Conservation (phyloP, 2,888 invertebrate genomes). For the Drosophila kanekoi region DNA sequence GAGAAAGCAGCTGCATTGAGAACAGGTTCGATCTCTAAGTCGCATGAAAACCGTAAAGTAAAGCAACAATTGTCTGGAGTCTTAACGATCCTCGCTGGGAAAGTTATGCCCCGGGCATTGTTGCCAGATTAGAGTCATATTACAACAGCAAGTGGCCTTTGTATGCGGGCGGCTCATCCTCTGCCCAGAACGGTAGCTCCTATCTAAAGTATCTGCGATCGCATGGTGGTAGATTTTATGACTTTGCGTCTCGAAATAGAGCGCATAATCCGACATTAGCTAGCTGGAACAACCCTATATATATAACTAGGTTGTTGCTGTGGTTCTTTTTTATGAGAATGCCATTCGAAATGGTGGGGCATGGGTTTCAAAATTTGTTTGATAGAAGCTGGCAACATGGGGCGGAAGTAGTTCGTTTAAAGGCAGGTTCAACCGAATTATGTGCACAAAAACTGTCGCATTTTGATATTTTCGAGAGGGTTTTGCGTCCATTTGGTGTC, state of each 20-base stretch:
- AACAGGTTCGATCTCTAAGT: slow-evolving; percentile 36
- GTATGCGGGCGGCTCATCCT: slow-evolving; percentile 49
- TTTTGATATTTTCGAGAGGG: slow-evolving; percentile 56
- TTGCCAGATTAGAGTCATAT: slow-evolving; percentile 70
- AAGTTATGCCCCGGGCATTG: slow-evolving; percentile 57
- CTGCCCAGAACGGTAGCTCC: slow-evolving; percentile 43
- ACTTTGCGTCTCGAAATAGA: slow-evolving; percentile 52
- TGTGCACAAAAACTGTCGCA: slow-evolving; percentile 52
- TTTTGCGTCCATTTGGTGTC: slow-evolving; percentile 73
- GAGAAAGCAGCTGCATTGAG: slow-evolving; percentile 50
- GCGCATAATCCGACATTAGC: slow-evolving; percentile 26
- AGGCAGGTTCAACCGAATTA: slow-evolving; percentile 37
- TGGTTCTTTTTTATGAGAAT: slow-evolving; percentile 1
- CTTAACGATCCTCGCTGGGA: slow-evolving; percentile 62
- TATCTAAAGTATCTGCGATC: slow-evolving; percentile 27
- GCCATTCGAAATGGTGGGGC: neutral
- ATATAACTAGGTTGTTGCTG: slow-evolving; percentile 9
- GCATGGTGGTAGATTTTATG: slow-evolving; percentile 53
- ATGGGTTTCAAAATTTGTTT: neutral
- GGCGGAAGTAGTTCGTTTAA: slow-evolving; percentile 48
- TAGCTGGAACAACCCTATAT: slow-evolving; percentile 9
- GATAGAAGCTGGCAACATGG: slow-evolving; percentile 2
- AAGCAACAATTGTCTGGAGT: slow-evolving; percentile 37
- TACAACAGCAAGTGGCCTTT: slow-evolving; percentile 70
- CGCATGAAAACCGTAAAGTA: slow-evolving; percentile 20